These are phyloP conservation scores for Notamacropus eugenii DNA, from an alignment of 2,797 vertebrate species.

Conservation along the genomic window DNA sequence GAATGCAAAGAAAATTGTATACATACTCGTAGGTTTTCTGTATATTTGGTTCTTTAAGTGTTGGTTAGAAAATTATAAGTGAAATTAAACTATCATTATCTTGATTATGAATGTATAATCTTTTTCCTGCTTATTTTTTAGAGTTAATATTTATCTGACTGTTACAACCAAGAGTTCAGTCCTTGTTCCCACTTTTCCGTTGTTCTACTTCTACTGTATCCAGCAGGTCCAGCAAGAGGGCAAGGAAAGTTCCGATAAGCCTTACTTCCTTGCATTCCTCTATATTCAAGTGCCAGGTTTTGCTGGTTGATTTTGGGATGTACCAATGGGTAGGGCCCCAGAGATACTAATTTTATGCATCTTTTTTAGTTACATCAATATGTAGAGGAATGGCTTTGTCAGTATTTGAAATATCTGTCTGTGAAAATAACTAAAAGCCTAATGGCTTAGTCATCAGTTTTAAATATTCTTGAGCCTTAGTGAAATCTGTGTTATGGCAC, in stretches of 20 bases:
- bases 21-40: not conserved
- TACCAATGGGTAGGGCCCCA: not conserved
- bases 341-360: not conserved
- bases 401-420: not conserved
- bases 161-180: not conserved
- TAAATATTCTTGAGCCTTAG: constrained; percentile 7
- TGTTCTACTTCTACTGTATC: not conserved
- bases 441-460: not conserved
- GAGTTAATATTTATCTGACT: not conserved
- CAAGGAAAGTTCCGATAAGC: constrained; percentile 9
- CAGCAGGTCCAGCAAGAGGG: not conserved
- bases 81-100: not conserved
- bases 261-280: constrained; percentile 27
- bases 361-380: not conserved
- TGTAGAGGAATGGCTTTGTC: not conserved
- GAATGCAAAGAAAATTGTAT: constrained; percentile 25
- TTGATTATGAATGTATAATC: not conserved
- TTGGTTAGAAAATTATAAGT: constrained; percentile 31
- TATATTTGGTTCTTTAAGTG: constrained; percentile 13
- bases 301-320: not conserved
- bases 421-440: constrained; percentile 8
- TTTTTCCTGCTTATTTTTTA: not conserved
- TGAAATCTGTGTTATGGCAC: not conserved
- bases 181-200: not conserved
- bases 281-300: not conserved